Base-by-base conservation (phyloP, 2,113 vertebrate species). In the Ceratotherium simum region DNA sequence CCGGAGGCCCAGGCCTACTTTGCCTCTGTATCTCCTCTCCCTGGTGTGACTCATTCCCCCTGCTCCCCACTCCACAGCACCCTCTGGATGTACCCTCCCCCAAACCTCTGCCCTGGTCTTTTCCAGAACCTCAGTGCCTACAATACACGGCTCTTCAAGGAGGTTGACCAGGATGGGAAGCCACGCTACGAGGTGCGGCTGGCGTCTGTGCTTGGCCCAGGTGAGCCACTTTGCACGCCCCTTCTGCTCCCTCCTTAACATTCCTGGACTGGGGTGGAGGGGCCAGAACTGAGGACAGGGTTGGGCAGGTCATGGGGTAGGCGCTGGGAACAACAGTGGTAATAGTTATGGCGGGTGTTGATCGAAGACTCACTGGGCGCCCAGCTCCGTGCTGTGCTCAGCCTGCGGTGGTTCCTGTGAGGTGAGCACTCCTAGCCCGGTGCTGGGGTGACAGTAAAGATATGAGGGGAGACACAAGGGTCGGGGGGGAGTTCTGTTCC, bases 101-200 rank as follows among this genome's bases (percentile, higher is more conserved):
- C 14, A 21, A 46, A 54, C 11, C 39, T 58, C 48, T 72, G 14
- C 18, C 39, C 82, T 64, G 36, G 3, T 88, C 64, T 96, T 80
- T 97, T 97, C 25, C 70, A 99, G 99, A 99, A 99, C 98, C 98
- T 99, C 96, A 99, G 99, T 86, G 99, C 99, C 58, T 99, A 99
- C 98, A 99, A 99, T 98, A 99, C 99, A 0, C 99, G 99, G 51
- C 98, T 99, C 95, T 99, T 99, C 96, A 99, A 99, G 98, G 99
- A 83, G 7, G 97, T 98, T 0, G 91, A 88, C 1, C 98, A 97
- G 69, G 97, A 97, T 3, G 99, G 98, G 21, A 99, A 99, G 88
- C 36, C 97, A 14, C 95, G 95, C 95, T 99, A 99, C 1, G 99
- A 99, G 96, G 99, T 99, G 95, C 99, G 99, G n/a, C 98, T 99